Evolutionary conservation across 1,140 invertebrate species (phyloP).

Genomic region (Marisa cornuarietis): DNA sequence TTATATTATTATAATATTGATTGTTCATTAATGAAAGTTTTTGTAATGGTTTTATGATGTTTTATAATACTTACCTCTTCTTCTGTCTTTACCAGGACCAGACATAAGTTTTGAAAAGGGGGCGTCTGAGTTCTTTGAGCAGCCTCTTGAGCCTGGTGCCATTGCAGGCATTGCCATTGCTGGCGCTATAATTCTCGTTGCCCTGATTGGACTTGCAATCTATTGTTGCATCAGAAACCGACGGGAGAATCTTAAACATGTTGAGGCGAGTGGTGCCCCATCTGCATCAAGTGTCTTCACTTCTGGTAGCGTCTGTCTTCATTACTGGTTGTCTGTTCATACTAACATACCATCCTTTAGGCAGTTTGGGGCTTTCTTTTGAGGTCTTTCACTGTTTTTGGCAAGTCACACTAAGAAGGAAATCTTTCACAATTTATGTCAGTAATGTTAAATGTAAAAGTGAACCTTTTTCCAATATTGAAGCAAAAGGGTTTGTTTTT

Average conservation of each 20-base stretch:
- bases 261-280: slow-evolving; percentile 17
- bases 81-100: slow-evolving; percentile 21
- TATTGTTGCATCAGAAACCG: slow-evolving; percentile 30
- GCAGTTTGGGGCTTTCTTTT: not conserved
- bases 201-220: slow-evolving; percentile 31
- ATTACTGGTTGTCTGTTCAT: slow-evolving; percentile 12
- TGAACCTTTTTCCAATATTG: not conserved
- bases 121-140: slow-evolving; percentile 6
- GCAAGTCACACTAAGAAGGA: not conserved
- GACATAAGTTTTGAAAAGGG: slow-evolving; percentile 19
- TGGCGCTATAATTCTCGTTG: slow-evolving; percentile 34
- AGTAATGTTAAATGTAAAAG: not conserved
- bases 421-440: not conserved
- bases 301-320: slow-evolving; percentile 24
- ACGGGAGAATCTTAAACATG: slow-evolving; percentile 17
- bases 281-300: slow-evolving; percentile 28
- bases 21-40: no score
- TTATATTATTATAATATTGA: no score
- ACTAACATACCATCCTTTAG: not conserved
- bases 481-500: no score
- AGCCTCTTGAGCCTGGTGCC: slow-evolving; percentile 25
- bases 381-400: not conserved
- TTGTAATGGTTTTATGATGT: no score
- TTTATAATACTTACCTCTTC: not conserved
- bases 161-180: slow-evolving; percentile 37